A percentile compares a stretch with the other conserved stretches of the same genome.
phyloP scores from a whole-genome alignment of 1,140 invertebrate genomes.

The Andricus grossulariae region DNA sequence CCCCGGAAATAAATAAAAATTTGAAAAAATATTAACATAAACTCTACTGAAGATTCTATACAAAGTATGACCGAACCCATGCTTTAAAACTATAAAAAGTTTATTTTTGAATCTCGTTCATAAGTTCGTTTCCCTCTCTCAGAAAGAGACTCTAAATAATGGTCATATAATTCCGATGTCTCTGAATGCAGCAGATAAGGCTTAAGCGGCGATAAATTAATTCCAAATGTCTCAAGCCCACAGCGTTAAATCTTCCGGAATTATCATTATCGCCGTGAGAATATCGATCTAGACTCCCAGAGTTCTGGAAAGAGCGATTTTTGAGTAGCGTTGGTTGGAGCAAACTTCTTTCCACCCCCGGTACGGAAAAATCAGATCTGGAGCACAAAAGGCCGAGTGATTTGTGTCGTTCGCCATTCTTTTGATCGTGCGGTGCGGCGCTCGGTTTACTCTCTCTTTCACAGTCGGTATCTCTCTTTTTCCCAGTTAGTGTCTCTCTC shows the following conservation, averaged over 20 bases:
- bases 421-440: slow-evolving; percentile 56
- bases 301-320: slow-evolving; percentile 9
- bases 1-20: no score
- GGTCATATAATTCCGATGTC: slow-evolving; percentile 14
- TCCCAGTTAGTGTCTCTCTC: slow-evolving; percentile 38
- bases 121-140: not conserved
- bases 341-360: slow-evolving; percentile 38
- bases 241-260: slow-evolving; percentile 35
- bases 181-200: slow-evolving; percentile 26
- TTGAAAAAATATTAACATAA: no score
- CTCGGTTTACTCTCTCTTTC: slow-evolving; percentile 32
- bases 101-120: no score
- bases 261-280: slow-evolving; percentile 45
- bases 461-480: slow-evolving; percentile 37
- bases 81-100: no score
- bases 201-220: slow-evolving; percentile 22
- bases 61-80: no score
- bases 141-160: slow-evolving; percentile 23
- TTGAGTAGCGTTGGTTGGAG: not conserved
- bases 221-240: slow-evolving; percentile 23
- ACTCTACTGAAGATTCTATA: no score
- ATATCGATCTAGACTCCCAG: slow-evolving; percentile 40
- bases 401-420: slow-evolving; percentile 73
- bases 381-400: slow-evolving; percentile 71
- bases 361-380: slow-evolving; percentile 56